Percentiles rank a stretch among this genome's conserved stretches.
These are phyloP conservation scores for Leptopilina boulardi DNA, from an alignment of 1,140 invertebrate genomes.

Conservation along the genomic window DNA sequence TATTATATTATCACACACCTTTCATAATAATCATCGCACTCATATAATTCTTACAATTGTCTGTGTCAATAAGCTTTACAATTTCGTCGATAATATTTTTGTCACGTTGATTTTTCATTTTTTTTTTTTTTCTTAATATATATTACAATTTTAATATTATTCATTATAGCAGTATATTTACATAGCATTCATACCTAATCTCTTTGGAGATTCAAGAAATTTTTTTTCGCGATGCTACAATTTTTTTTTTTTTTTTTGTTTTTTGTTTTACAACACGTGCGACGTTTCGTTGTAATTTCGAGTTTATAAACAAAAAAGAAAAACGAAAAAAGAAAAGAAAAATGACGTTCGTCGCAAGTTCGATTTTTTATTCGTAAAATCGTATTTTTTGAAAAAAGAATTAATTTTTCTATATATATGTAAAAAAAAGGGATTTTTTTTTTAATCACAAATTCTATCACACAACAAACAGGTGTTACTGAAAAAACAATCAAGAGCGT, in stretches of 20 bases:
- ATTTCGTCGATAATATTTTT: constrained; percentile 7
- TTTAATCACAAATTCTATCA: neutral
- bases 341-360: neutral
- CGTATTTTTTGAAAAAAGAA: neutral
- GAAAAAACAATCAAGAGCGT: constrained; percentile 18
- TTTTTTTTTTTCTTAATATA: neutral
- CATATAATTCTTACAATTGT: neutral
- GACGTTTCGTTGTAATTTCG: constrained; percentile 18
- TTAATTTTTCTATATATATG: neutral
- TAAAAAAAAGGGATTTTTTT: neutral
- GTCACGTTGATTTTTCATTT: neutral
- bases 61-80: neutral
- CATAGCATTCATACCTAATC: constrained; percentile 15
- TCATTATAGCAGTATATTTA: constrained; percentile 25
- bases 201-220: constrained; percentile 9
- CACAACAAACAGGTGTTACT: constrained; percentile 2
- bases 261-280: constrained; percentile 13
- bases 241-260: too few species aligned
- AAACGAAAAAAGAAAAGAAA: neutral
- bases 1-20: neutral
- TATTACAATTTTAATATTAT: constrained; percentile 26
- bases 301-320: neutral
- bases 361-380: constrained; percentile 9
- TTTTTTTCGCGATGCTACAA: neutral
- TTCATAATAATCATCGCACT: neutral